A percentile compares a stretch with the other conserved stretches of the same genome.
Evolutionary conservation across 1,140 invertebrate species (phyloP).

Genomic region (Stegodyphus mimosarum): DNA sequence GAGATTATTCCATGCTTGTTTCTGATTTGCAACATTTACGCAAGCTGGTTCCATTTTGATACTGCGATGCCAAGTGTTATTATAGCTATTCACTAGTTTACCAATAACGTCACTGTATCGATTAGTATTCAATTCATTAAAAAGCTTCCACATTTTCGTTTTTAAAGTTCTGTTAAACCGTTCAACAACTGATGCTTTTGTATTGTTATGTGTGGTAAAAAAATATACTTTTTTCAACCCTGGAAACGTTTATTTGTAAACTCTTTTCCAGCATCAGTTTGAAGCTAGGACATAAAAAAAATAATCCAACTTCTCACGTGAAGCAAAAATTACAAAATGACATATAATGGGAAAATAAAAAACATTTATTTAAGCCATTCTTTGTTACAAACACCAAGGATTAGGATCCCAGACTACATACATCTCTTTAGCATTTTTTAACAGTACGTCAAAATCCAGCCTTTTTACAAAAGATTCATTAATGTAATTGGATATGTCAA

Average conservation of each 20-base stretch:
- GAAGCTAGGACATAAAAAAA: not conserved
- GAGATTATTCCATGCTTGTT: slow-evolving; percentile 48
- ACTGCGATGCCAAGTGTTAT: slow-evolving; percentile 68
- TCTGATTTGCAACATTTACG: slow-evolving; percentile 66
- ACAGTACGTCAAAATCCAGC: not conserved
- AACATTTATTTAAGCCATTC: not conserved
- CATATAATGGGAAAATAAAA: not conserved
- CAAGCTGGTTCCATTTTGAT: slow-evolving; percentile 67
- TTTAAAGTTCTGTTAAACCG: slow-evolving; percentile 70
- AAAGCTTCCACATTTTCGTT: slow-evolving; percentile 68
- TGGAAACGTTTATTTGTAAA: slow-evolving; percentile 63
- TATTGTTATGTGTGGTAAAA: slow-evolving; percentile 68
- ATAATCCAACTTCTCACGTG: no score
- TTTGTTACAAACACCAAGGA: not conserved
- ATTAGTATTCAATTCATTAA: slow-evolving; percentile 67
- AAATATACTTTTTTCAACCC: slow-evolving; percentile 67
- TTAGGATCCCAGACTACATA: not conserved
- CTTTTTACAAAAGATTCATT: not conserved
- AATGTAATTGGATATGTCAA: not conserved
- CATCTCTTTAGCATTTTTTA: not conserved
- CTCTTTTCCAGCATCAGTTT: slow-evolving; percentile 56
- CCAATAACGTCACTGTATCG: slow-evolving; percentile 67
- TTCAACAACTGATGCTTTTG: slow-evolving; percentile 70
- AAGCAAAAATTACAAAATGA: no score
- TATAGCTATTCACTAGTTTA: slow-evolving; percentile 68